A percentile compares a stretch with the other conserved stretches of the same genome.
Conservation (phyloP, 1,140 invertebrate genomes). For the Pogonognathellus flavescens region DNA sequence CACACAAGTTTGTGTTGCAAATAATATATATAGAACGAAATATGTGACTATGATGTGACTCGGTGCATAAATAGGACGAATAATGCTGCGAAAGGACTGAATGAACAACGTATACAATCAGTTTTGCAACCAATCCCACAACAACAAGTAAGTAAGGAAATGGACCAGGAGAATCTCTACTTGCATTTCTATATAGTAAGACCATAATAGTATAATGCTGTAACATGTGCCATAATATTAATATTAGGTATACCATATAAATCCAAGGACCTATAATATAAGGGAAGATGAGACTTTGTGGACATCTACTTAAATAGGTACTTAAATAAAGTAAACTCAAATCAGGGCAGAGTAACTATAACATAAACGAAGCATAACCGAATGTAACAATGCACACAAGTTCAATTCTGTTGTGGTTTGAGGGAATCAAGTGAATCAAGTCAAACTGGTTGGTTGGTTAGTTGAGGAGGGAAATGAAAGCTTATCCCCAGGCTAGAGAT, state of each 20-base stretch:
- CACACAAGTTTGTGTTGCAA: not conserved
- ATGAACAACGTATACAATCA: not conserved
- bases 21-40: not conserved
- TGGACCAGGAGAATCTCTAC: too few relatives aligned
- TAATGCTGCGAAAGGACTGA: not conserved
- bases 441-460: conserved; percentile 6
- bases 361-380: too few relatives aligned
- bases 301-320: too few relatives aligned
- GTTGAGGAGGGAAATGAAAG: conserved; percentile 36
- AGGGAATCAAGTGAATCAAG: conserved; percentile 5
- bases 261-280: too few relatives aligned
- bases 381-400: not conserved
- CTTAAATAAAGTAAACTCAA: too few relatives aligned
- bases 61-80: not conserved
- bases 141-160: too few relatives aligned
- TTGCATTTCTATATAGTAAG: too few relatives aligned
- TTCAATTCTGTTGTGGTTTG: not conserved
- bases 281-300: too few relatives aligned
- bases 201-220: too few relatives aligned
- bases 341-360: too few relatives aligned
- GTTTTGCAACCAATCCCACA: not conserved
- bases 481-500: conserved; percentile 14
- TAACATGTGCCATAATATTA: too few relatives aligned
- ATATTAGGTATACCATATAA: too few relatives aligned
- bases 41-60: not conserved